Percentiles rank a stretch among this genome's conserved stretches.
phyloP scores from a whole-genome alignment of 2,113 vertebrate genomes.

The Corapipo altera region DNA sequence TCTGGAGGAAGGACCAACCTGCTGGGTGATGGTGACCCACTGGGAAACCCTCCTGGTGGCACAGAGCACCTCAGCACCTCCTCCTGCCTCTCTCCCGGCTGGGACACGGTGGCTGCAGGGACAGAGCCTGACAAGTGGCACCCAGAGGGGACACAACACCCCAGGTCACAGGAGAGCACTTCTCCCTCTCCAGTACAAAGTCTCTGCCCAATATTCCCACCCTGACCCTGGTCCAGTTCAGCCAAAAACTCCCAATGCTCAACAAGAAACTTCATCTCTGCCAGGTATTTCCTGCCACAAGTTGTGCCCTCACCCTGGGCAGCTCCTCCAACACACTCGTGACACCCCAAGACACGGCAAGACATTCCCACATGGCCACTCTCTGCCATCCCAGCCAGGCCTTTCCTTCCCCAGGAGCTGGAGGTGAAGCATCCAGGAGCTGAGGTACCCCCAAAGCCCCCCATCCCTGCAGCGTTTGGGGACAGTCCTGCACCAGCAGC shows the following conservation, averaged over 20 bases:
- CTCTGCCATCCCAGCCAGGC: background rate
- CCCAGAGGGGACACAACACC: background rate
- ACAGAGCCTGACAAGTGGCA: background rate
- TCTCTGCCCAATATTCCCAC: background rate
- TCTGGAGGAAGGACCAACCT: background rate
- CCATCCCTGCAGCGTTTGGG: rapidly evolving
- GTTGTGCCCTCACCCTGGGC: background rate
- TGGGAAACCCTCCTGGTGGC: background rate
- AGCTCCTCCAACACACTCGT: background rate
- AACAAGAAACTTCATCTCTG: background rate
- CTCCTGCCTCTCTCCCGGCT: background rate
- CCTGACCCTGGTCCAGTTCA: background rate
- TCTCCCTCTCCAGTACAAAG: background rate
- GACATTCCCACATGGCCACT: background rate
- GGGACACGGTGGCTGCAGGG: background rate
- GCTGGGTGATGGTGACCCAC: background rate
- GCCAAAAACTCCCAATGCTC: rapidly evolving
- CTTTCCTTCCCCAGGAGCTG: background rate
- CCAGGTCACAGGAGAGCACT: too few species aligned
- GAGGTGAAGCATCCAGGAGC: background rate
- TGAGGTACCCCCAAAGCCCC: background rate
- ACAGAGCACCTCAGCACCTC: background rate
- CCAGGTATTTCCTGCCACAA: background rate
- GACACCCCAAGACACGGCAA: rapidly evolving
- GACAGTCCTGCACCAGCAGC: background rate